A percentile compares a stretch with the other conserved stretches of the same genome.
Evolutionary conservation across 2,888 invertebrate genomes (phyloP).

Genomic region (Caenorhabditis parvicauda): DNA sequence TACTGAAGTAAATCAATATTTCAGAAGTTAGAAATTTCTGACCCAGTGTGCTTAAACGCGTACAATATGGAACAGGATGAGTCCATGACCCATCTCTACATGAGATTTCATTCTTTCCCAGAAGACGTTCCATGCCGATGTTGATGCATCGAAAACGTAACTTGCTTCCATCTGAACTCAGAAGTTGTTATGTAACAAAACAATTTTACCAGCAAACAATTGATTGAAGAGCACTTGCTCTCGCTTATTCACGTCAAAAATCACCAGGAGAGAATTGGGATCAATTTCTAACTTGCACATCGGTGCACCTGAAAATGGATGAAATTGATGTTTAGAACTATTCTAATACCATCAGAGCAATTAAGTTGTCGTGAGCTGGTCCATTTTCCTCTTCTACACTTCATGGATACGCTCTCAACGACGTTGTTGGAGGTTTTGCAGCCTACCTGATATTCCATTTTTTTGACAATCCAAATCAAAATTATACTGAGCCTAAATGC

Average conservation of each 20-base stretch:
- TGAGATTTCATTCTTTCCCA: conserved; percentile 29
- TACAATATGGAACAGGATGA: conserved; percentile 32
- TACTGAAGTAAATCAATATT: conserved; percentile 27
- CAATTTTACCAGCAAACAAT: conserved; percentile 40
- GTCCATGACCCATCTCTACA: conserved; percentile 39
- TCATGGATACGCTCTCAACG: conserved; percentile 29
- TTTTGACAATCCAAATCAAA: neutral
- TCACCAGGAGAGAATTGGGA: conserved; percentile 35
- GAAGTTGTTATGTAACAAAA: neutral
- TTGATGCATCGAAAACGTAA: conserved; percentile 51
- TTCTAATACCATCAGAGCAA: conserved; percentile 36
- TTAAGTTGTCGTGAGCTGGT: conserved; percentile 35
- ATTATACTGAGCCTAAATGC: too few relatives aligned
- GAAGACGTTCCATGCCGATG: conserved; percentile 37
- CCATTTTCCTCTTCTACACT: conserved; percentile 54
- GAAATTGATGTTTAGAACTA: too few relatives aligned
- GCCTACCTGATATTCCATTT: conserved; percentile 23
- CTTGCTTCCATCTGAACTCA: conserved; percentile 32
- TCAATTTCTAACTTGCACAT: conserved; percentile 45
- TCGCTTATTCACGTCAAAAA: conserved; percentile 46
- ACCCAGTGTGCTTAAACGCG: too few relatives aligned
- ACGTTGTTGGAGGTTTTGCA: conserved; percentile 20
- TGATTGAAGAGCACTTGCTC: conserved; percentile 57
- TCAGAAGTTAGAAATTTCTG: neutral
- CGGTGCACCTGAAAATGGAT: conserved; percentile 24